Evolutionary conservation across 2,888 invertebrate species (phyloP).

Genomic region (Aphidoletes aphidimyza): DNA sequence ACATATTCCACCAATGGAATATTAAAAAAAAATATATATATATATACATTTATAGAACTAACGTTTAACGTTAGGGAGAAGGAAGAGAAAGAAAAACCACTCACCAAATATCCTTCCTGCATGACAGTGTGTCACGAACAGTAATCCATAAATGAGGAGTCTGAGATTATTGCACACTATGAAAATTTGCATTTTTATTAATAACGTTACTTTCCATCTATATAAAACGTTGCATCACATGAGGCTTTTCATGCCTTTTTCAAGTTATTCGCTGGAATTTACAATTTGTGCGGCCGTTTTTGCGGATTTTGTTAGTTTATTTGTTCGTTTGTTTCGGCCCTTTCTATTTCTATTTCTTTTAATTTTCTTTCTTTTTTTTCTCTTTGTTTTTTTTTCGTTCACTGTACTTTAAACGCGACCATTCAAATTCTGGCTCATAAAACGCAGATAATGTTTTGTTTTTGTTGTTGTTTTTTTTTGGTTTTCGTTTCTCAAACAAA

Average conservation of each 20-base stretch:
- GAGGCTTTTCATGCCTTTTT: conserved; percentile 28
- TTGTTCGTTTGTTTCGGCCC: not conserved
- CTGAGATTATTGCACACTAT: conserved; percentile 63
- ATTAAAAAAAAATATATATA: no score
- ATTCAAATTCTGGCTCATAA: no score
- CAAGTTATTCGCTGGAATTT: not conserved
- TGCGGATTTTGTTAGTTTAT: no score
- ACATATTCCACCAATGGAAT: no score
- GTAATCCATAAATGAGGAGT: conserved; percentile 66
- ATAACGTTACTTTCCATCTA: conserved; percentile 44
- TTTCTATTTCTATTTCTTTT: not conserved
- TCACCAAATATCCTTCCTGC: conserved; percentile 66
- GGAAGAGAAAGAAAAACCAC: conserved; percentile 58
- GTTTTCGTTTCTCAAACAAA: no score
- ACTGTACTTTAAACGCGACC: not conserved
- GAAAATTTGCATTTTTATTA: conserved; percentile 56
- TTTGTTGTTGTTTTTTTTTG: no score
- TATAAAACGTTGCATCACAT: conserved; percentile 41
- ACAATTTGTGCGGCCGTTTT: conserved; percentile 5
- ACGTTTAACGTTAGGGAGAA: not conserved
- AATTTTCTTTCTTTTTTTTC: not conserved
- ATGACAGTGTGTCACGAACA: conserved; percentile 62
- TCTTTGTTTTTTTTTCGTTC: not conserved
- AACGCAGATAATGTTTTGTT: no score
- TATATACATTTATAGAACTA: not conserved